Conservation (phyloP, 1,140 invertebrate genomes). For the Steinernema khuongi region DNA sequence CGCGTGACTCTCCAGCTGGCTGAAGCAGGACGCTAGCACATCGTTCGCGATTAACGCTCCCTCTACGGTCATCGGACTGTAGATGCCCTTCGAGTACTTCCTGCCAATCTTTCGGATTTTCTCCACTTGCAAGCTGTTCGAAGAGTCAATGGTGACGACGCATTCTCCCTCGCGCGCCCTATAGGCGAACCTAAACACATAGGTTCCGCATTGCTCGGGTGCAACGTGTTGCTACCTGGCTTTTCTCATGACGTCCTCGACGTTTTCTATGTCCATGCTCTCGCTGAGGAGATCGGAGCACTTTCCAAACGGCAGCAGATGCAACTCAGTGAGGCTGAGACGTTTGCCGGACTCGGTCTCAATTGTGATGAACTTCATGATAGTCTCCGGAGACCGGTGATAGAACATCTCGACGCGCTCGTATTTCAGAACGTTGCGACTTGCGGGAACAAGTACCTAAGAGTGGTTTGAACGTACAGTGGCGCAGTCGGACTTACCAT, state of each 20-base stretch:
- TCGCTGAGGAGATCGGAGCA: slow-evolving; percentile 24
- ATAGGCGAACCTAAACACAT: slow-evolving; percentile 29
- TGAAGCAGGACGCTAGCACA: slow-evolving; percentile 86
- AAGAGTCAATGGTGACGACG: slow-evolving; percentile 22
- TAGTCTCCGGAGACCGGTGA: slow-evolving; percentile 30
- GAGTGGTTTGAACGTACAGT: neutral
- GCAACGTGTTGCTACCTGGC: neutral
- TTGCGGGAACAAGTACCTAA: slow-evolving; percentile 37
- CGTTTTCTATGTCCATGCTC: neutral
- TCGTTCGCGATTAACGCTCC: slow-evolving; percentile 84
- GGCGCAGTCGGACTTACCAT: slow-evolving; percentile 19
- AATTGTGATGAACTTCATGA: slow-evolving; percentile 24
- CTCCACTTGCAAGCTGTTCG: slow-evolving; percentile 27
- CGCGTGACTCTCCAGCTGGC: slow-evolving; percentile 74
- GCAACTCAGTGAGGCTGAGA: slow-evolving; percentile 27
- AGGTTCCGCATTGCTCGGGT: neutral
- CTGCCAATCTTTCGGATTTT: slow-evolving; percentile 31
- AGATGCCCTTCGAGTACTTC: slow-evolving; percentile 69
- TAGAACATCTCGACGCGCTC: slow-evolving; percentile 44
- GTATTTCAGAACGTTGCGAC: slow-evolving; percentile 38
- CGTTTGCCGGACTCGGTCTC: slow-evolving; percentile 25
- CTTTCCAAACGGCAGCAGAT: slow-evolving; percentile 35
- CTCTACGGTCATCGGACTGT: slow-evolving; percentile 77
- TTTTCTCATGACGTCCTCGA: neutral
- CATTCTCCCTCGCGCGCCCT: slow-evolving; percentile 34